These are phyloP conservation scores for Cochlearius cochlearius DNA, from an alignment of 2,113 vertebrate genomes.

Conservation along the genomic window DNA sequence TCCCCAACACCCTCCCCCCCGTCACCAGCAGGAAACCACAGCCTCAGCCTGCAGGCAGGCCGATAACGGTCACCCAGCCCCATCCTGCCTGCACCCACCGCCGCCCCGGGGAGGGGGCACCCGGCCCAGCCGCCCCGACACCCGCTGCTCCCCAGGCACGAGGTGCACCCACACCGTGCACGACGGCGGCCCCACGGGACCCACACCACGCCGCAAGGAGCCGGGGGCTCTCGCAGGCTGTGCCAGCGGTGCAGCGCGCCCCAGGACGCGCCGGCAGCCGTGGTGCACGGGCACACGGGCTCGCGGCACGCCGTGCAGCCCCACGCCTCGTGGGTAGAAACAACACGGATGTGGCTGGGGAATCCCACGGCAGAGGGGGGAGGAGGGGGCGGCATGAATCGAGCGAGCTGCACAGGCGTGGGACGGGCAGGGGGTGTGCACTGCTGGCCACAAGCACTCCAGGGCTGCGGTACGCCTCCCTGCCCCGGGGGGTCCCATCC, in stretches of 20 bases:
- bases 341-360: background rate
- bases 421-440: background rate
- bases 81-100: constrained; percentile 12
- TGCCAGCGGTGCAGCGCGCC: accelerated
- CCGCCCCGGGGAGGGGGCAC: background rate
- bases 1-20: background rate
- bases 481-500: background rate
- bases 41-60: constrained; percentile 17
- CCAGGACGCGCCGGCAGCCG: accelerated
- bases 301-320: accelerated
- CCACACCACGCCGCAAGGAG: accelerated
- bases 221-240: background rate
- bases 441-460: background rate
- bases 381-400: background rate
- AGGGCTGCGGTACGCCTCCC: background rate
- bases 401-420: accelerated
- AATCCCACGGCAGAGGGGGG: background rate
- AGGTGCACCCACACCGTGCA: background rate
- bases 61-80: constrained; percentile 48
- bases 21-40: constrained; percentile 24
- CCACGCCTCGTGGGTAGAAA: accelerated
- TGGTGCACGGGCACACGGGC: accelerated
- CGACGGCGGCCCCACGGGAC: accelerated
- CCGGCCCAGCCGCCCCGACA: background rate
- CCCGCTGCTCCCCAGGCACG: background rate